A percentile compares a stretch with the other conserved stretches of the same genome.
Evolutionary conservation across 2,113 vertebrate genomes (phyloP).

Genomic region (Ondatra zibethicus): DNA sequence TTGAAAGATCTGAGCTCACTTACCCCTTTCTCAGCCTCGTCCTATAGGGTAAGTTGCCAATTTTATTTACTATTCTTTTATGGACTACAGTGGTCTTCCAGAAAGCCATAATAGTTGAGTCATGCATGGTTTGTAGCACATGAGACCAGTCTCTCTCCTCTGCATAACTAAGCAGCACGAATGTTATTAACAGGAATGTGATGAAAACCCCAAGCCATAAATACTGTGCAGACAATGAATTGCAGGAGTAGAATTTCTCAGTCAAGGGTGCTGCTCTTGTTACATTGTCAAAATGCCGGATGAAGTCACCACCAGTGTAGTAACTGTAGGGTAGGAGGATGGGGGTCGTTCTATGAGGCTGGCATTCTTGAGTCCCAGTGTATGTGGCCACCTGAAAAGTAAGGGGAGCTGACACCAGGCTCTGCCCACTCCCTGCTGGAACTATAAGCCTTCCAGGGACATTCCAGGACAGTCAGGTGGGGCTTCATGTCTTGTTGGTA

Average conservation of each 20-base stretch:
- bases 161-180: background rate
- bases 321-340: accelerated
- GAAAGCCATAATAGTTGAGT: background rate
- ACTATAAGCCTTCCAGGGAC: too few relatives aligned
- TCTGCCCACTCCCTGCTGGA: background rate
- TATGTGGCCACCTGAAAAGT: background rate
- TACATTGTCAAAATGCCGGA: background rate
- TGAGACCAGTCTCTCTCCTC: background rate
- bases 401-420: background rate
- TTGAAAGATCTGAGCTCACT: background rate
- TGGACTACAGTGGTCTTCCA: background rate
- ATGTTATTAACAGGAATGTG: background rate
- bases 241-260: background rate
- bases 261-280: background rate
- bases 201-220: background rate
- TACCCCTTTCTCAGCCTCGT: background rate
- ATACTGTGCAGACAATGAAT: background rate
- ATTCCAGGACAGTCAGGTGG: background rate
- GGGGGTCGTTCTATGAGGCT: background rate
- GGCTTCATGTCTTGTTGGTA: background rate
- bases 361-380: background rate
- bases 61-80: constrained; percentile 34
- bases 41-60: background rate
- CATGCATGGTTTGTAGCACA: background rate
- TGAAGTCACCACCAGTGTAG: background rate